phyloP scores from a whole-genome alignment of 1,140 invertebrate genomes.

The Fragariocoptes setiger region DNA sequence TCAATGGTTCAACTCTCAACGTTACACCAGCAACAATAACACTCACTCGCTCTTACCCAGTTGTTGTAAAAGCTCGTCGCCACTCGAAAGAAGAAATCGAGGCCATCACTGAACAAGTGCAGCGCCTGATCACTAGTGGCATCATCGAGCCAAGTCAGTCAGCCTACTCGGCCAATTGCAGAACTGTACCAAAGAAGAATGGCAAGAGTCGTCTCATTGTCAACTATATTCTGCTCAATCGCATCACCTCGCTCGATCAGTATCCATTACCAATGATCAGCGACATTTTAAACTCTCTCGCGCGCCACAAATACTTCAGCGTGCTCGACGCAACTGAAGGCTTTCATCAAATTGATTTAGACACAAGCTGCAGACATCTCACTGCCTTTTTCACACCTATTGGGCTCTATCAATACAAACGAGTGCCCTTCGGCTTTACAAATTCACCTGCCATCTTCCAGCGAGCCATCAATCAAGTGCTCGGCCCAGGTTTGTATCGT shows the following conservation, averaged over 20 bases:
- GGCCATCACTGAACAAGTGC: neutral
- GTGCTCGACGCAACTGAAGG: constrained; percentile 7
- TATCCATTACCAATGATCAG: constrained; percentile 5
- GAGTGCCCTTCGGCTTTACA: constrained; percentile 5
- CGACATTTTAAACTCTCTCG: constrained; percentile 1
- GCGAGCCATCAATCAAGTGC: constrained; percentile 10
- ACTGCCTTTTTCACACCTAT: constrained; percentile 8
- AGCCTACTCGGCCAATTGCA: constrained; percentile 12
- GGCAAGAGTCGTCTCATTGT: constrained; percentile 12
- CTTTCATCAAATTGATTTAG: constrained; percentile 8
- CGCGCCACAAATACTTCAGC: constrained; percentile 1
- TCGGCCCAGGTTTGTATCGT: constrained; percentile 12
- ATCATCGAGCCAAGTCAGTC: constrained; percentile 12
- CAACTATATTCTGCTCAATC: constrained; percentile 10
- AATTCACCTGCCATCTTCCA: constrained; percentile 7
- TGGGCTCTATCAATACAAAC: constrained; percentile 5
- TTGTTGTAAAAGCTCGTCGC: neutral
- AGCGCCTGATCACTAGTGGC: constrained; percentile 1
- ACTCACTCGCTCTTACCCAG: too few species aligned
- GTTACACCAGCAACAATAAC: too few species aligned
- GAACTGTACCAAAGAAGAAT: constrained; percentile 13
- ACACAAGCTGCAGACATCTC: constrained; percentile 2
- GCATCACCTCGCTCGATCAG: neutral
- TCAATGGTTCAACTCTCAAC: too few species aligned
- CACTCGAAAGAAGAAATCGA: neutral